These are phyloP conservation scores for Eupleurogrammus muticus DNA, from an alignment of 2,797 vertebrate species.

Conservation along the genomic window DNA sequence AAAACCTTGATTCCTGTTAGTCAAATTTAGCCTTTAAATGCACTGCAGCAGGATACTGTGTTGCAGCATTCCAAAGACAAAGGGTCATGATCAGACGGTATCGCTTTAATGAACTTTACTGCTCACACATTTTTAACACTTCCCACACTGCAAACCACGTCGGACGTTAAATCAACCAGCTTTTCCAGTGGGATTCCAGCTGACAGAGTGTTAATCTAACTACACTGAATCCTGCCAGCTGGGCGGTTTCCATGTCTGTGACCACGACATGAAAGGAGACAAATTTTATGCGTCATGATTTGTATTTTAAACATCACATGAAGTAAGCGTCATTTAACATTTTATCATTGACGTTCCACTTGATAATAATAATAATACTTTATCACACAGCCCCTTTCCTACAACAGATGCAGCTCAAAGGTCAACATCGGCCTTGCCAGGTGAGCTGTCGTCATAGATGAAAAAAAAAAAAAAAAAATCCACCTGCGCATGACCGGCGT, in stretches of 20 bases:
- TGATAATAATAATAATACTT: too few relatives aligned
- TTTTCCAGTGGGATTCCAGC: constrained; percentile 26
- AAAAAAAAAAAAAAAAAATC: background rate
- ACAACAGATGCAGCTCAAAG: too few relatives aligned
- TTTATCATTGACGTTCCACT: background rate
- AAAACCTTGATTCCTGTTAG: too few relatives aligned
- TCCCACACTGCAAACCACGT: constrained; percentile 7
- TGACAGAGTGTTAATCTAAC: constrained; percentile 38
- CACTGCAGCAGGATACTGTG: background rate
- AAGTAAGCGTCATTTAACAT: background rate
- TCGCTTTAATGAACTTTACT: constrained; percentile 2
- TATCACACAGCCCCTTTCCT: too few relatives aligned
- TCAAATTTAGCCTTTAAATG: too few relatives aligned
- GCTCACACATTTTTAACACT: constrained; percentile 4
- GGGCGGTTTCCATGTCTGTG: constrained; percentile 34
- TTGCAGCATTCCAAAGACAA: background rate
- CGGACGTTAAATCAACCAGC: constrained; percentile 31
- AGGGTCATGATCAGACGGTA: background rate
- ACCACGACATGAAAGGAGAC: constrained; percentile 27
- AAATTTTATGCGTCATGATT: constrained; percentile 20
- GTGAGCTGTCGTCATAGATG: constrained; percentile 10
- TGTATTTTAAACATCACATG: constrained; percentile 9
- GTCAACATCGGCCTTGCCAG: background rate
- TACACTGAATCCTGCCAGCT: constrained; percentile 35
- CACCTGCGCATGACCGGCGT: constrained; percentile 43